Base-by-base conservation (phyloP, 2,113 vertebrate species). In the Siphamia tubifer region DNA sequence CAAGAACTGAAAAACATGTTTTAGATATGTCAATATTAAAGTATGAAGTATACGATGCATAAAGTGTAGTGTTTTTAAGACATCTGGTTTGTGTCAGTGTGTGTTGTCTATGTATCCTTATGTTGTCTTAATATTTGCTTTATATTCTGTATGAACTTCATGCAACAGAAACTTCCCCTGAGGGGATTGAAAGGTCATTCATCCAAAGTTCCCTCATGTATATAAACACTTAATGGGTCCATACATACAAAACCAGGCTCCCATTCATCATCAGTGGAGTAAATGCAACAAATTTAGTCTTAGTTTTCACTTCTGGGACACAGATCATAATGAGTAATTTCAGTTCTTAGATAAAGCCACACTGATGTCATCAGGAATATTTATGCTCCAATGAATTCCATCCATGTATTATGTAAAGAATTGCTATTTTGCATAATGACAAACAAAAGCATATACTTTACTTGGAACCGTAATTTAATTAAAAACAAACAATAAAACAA, bases 101-200 rank as follows among this genome's bases (percentile, higher is more conserved):
- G 28, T 68, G 68, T 68, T 66, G 19, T 76, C 71, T 64, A 48
- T 54, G 43, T 69, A 43, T 57, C 45, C 52, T 39, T 53, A 34
- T 13, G 12, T 35, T 77, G 58, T 74, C 52, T 30, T 76, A 78
- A 78, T 78, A 70, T 86, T 81, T 83, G 81, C 54, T 68, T 74
- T 71, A 69, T 65, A 23, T 68, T 72, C 34, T 43, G 31, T 39
- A 53, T 25, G 49, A 54, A 58, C 72, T 65, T 21, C 31, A 49
- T 56, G 52, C 47, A 60, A 69, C 58, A 67, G 56, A 74, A 72
- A 65, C 38, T 25, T 43, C 20, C 44, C 64, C 65, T 70, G 24
- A 2, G 57, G 58, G 44, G 52, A 64, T 24, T 61, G 64, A 75
- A 48, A 32, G 76, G 55, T 76, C 58, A 74, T 83, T 78, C 43